Base-by-base conservation (phyloP, 2,888 invertebrate genomes). In the Meteorus colon region DNA sequence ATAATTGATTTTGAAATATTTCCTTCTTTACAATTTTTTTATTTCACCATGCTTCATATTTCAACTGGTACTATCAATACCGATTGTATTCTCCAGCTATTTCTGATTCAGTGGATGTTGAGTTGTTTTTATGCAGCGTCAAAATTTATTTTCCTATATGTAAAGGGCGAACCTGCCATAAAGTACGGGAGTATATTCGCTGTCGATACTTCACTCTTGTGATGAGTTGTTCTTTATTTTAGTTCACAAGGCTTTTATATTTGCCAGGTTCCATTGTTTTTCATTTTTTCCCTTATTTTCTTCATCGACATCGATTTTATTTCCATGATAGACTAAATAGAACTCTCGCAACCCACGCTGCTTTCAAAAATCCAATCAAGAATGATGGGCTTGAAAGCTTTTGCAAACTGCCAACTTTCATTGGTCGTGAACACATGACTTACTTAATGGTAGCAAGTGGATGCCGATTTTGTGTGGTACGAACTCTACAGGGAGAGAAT, bases 401-500 rank as follows among this genome's bases (percentile, higher is more conserved):
- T 3, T 12, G 10, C 0, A 6, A 62, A 29, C 3, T 29, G 62
- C 14, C n/a, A 62, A 16, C 31, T 62, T 27, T 4, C 16, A 16
- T 62, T 29, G 29, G 14, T 4, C 1, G 31, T 10, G 29, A 60
- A 31, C 62, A 62, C 62, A 37, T 34, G 24, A 37, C 12, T 24
- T n/a, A 41, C 24, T 65, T 65, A 12, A 65, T 37, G 19, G 24
- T 55, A 65, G 27, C 62, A 62, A 62, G 31, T 31, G 48, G 75
- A 74, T 60, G 72, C 29, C 63, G 67, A 70, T 66, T 70, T 72
- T 65, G 16, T 19, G 66, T 51, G 41, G 29, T 70, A 62, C 48
- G 48, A 76, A 71, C 14, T 62, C 27, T 27, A 16, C 4, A 29
- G 62, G 41, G 37, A 66, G 14, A 14, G 37, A 29, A 3, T 2